Evolutionary conservation across 2,888 invertebrate species (phyloP).

Genomic region (Timema cristinae): DNA sequence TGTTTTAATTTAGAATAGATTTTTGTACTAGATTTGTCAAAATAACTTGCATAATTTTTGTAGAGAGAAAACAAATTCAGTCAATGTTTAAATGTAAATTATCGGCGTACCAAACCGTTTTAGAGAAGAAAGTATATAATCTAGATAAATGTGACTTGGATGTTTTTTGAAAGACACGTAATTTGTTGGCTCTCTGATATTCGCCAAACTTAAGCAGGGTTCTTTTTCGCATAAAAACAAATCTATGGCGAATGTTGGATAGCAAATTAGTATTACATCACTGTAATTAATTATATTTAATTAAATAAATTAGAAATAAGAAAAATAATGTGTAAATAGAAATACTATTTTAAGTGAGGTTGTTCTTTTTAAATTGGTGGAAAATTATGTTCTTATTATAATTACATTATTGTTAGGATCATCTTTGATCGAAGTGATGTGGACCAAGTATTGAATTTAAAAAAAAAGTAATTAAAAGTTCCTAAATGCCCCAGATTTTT

Average conservation of each 20-base stretch:
- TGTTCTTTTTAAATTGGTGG: slow-evolving; percentile 21
- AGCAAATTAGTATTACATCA: slow-evolving; percentile 15
- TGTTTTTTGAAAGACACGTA: neutral
- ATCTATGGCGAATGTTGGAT: slow-evolving; percentile 18
- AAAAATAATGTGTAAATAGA: slow-evolving; percentile 13
- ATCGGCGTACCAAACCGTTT: neutral
- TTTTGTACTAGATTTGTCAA: slow-evolving; percentile 7
- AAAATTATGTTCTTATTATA: slow-evolving; percentile 14
- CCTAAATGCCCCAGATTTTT: slow-evolving; percentile 10
- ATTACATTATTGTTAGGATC: slow-evolving; percentile 17
- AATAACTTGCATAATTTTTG: neutral
- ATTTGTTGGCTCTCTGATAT: slow-evolving; percentile 8
- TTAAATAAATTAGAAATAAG: slow-evolving; percentile 10
- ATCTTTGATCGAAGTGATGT: slow-evolving; percentile 21
- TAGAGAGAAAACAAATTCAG: no score
- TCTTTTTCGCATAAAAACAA: slow-evolving; percentile 22
- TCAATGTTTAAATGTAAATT: no score
- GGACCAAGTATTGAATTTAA: slow-evolving; percentile 26
- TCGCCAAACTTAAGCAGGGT: slow-evolving; percentile 26
- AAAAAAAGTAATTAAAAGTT: neutral
- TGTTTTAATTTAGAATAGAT: neutral
- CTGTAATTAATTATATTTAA: slow-evolving; percentile 5
- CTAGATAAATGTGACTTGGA: neutral
- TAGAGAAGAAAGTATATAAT: slow-evolving; percentile 2
- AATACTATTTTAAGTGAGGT: slow-evolving; percentile 20